Conservation (phyloP, 2,797 vertebrate genomes). For the Enteromius trimaculatus region DNA sequence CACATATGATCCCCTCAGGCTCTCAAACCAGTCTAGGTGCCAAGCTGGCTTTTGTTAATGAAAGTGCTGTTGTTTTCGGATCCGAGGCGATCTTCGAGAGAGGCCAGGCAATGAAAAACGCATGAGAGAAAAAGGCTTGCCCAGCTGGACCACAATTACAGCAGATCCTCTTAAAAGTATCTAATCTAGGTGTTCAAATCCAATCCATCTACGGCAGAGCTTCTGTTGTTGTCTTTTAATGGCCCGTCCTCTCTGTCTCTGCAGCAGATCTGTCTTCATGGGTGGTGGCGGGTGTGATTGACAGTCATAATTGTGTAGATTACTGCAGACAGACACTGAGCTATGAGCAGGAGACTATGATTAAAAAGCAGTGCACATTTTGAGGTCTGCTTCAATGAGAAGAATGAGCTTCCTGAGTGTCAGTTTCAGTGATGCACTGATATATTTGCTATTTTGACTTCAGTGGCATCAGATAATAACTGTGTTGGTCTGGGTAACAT, state of each 20-base stretch:
- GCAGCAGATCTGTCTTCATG: not conserved
- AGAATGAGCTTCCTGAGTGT: not conserved
- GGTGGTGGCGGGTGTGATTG: slow-evolving; percentile 13
- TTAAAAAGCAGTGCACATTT: not conserved
- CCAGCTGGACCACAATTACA: slow-evolving; percentile 61
- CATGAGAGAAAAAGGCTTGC: slow-evolving; percentile 10
- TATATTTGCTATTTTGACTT: not conserved
- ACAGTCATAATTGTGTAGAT: slow-evolving; percentile 15
- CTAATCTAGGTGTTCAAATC: not conserved
- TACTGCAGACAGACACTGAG: not conserved
- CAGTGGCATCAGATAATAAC: not conserved
- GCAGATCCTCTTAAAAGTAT: slow-evolving; percentile 7
- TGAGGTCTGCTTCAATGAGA: not conserved
- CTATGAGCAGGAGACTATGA: not conserved
- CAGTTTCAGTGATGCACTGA: not conserved
- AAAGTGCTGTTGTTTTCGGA: slow-evolving; percentile 15
- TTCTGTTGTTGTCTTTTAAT: not conserved
- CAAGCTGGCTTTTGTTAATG: slow-evolving; percentile 42
- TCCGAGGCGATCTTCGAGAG: slow-evolving; percentile 19
- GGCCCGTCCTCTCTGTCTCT: not conserved
- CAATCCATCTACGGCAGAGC: not conserved
- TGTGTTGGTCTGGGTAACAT: not conserved
- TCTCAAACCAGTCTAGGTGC: slow-evolving; percentile 23
- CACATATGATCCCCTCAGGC: slow-evolving; percentile 29
- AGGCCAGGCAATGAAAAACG: slow-evolving; percentile 6